These are phyloP conservation scores for Cantharis nigra DNA, from an alignment of 2,888 invertebrate species.

Conservation along the genomic window DNA sequence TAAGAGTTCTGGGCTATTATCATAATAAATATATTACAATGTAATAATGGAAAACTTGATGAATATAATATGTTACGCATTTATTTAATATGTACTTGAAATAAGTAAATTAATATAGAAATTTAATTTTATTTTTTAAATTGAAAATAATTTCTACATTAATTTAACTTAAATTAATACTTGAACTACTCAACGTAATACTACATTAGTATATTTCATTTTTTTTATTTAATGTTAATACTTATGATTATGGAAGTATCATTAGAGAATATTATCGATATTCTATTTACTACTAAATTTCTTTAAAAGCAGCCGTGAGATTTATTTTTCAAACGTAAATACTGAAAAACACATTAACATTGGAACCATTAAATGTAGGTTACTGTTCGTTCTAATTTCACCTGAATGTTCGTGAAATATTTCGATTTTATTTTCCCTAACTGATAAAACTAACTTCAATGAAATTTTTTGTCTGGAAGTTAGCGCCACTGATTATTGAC, in stretches of 20 bases:
- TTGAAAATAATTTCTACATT: too few relatives aligned
- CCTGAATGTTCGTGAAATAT: not conserved
- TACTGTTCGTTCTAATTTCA: not conserved
- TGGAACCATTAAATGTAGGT: not conserved
- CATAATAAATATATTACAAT: not conserved
- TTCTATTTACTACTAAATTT: not conserved
- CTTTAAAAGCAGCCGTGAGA: not conserved
- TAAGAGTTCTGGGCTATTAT: not conserved
- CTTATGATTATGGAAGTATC: not conserved
- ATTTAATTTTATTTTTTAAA: too few relatives aligned
- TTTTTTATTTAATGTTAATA: not conserved
- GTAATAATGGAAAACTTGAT: not conserved
- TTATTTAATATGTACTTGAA: too few relatives aligned
- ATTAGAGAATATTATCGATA: not conserved
- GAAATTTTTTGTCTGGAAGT: not conserved
- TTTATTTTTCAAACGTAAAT: not conserved
- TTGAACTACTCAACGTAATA: too few relatives aligned
- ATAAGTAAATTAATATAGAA: too few relatives aligned
- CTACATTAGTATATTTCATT: too few relatives aligned
- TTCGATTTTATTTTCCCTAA: not conserved
- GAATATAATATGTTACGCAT: too few relatives aligned
- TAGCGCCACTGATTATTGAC: not conserved
- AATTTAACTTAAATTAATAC: too few relatives aligned
- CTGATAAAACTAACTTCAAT: not conserved
- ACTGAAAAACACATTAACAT: not conserved